phyloP scores from a whole-genome alignment of 2,113 vertebrate genomes.

The Antigone vipio region DNA sequence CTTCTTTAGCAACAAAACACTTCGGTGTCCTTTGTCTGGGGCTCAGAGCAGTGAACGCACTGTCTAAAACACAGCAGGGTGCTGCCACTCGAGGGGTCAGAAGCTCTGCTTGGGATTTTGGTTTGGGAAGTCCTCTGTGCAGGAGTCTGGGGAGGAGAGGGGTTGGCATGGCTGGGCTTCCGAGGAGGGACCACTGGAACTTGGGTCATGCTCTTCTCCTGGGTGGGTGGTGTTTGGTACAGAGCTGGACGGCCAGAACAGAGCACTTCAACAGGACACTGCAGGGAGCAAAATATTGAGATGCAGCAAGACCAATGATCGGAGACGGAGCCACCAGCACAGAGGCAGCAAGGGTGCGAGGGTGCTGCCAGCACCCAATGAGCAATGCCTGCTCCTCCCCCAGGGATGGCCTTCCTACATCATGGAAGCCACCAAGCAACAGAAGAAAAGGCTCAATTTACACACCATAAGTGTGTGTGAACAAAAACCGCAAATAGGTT shows the following conservation, averaged over 20 bases:
- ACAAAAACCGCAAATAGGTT: not conserved
- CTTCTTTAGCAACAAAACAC: not conserved
- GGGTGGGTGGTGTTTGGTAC: not conserved
- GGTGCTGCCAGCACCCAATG: not conserved
- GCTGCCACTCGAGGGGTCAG: not conserved
- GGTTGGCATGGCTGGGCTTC: no score
- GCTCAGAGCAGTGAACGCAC: not conserved
- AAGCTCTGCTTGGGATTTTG: not conserved
- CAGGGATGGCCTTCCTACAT: rapidly evolving
- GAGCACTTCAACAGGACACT: not conserved
- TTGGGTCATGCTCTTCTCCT: no score
- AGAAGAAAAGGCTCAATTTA: not conserved
- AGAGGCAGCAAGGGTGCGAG: not conserved
- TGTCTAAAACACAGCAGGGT: not conserved
- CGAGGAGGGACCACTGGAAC: not conserved
- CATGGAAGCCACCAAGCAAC: not conserved
- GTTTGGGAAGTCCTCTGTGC: not conserved
- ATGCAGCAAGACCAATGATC: not conserved
- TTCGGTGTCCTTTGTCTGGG: not conserved
- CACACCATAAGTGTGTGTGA: not conserved
- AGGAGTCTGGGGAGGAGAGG: rapidly evolving
- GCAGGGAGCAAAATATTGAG: not conserved
- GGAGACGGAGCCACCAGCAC: not conserved
- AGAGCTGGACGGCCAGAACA: not conserved
- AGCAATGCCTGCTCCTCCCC: not conserved